Base-by-base conservation (phyloP, 53 echinoderm and acorn worm genomes). In the Luidia sarsii region DNA sequence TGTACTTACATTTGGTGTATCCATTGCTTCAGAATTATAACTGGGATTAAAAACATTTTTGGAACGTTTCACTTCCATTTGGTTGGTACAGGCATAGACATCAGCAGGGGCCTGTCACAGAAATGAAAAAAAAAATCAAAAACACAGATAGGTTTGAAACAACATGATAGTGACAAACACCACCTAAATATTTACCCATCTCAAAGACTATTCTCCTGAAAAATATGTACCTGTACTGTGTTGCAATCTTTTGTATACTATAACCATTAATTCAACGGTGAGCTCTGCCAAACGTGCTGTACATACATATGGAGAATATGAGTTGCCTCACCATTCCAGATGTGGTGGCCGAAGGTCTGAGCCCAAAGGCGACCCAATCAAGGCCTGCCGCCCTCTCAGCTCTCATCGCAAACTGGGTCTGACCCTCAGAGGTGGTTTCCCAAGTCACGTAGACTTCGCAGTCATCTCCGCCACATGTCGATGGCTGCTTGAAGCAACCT, bases 381-480 rank as follows among this genome's bases (percentile, higher is more conserved):
- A 75, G 61, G 23, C 18, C 19, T 4, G 39, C 8, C 19, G 59
- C 2, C 18, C 31, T 24, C 28, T 8, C 1, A 0, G 60, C 62
- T 48, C 21, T 77, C 77, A 77, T 60, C 2, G 77, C 15, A 19
- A 77, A 77, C 14, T 48, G 41, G 6, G 46, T 59, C 0, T 19
- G 38, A 3, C 77, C 77, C 0, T 13, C 61, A 27, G 15, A n/a
- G n/a, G n/a, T 45, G 0, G 20, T 30, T 32, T 33, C 61, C 77
- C 77, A 77, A 9, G 77, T 77, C n/a, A 77, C 77, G 18, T 22
- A 77, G 0, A 48, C 62, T 14, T 3, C 32, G 10, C 77, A 77
- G 46, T 60, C 31, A 46, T 43, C 32, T 0, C 33, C 49, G 1
- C 39, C 56, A 38, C 77, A 60, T 18, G 41, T 11, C 16, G 41